Evolutionary conservation across 2,113 vertebrate genomes (phyloP), one percentile per base, ranked within the genome.

Genomic region (Meleagris gallopavo): DNA sequence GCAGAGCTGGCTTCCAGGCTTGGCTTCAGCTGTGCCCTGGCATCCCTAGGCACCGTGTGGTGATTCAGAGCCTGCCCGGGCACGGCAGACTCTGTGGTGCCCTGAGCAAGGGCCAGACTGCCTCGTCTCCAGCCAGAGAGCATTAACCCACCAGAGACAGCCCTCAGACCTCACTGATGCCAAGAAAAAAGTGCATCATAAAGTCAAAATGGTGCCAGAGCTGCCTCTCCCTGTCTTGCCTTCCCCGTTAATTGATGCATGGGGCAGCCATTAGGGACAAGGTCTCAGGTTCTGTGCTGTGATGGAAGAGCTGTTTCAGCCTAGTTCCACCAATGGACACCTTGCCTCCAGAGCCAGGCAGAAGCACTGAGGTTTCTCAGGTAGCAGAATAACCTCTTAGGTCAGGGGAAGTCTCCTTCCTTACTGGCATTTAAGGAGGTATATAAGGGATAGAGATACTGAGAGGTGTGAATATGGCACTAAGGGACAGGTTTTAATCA

Each of bases 101-200:
- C 86, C 80, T 0, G 0, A 57, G 52, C 22, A 17, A 61, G 48
- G 57, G 40, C 69, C 88, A 93, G 86, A 78, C 65, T 6, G 80
- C 70, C 66, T 67, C 1, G 1, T 90, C 73, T 92, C 74, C 83
- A 92, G 92, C 34, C 81, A 48, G 71, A 55, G 48, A 88, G 3
- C 89, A 86, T 84, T 92, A 92, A 88, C 81, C 38, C 43, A 46
- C 9, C 16, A 76, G 61, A 88, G 69, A 88, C 86, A 36, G 16
- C 88, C 86, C 65, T 95, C 83, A 90, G 88, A 64, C 80, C 54
- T 73, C 82, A 66, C 66, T 89, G 94, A 91, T 92, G 89, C 84
- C 87, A 93, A 82, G 34, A 46, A 72, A 40, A 40, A 89, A 88
- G 48, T 34, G 52, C 67, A 89, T 70, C 77, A 81, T 32, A 16